Base-by-base conservation (phyloP, 2,888 invertebrate genomes). In the Diplazon laetatorius region DNA sequence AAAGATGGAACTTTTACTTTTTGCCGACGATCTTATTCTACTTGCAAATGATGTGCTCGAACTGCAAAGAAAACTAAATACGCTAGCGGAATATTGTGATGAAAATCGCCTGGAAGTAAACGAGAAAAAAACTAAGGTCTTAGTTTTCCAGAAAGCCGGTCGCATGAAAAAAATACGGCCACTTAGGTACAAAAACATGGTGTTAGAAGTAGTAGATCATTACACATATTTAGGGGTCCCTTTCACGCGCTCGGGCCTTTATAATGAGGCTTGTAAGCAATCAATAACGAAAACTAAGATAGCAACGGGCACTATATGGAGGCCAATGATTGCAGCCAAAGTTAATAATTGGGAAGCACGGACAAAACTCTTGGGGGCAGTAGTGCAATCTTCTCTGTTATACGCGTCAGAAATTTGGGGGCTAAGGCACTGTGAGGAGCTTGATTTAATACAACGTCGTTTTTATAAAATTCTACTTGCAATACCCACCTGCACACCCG, bases 31-130 rank as follows among this genome's bases (percentile, higher is more conserved):
- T 20, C 14, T 75, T 0, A 60, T 71, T 5, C 50, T 75, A 12
- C 12, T 70, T 10, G 30, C 52, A 22, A 35, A 76, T 2, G 35
- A 48, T 10, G 10, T 65, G 1, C n/a, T 71, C 0, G 71, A 71
- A 1, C 22, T 79, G 10, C 79, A 80, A 37, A 16, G 37, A 6
- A 76, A 73, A 44, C 14, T 80, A 6, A 42, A 68, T 9, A 79
- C 66, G 5, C 39, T 71, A 14, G n/a, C 12, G 1, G 12, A 57
- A 30, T 79, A 79, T 37, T 71, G 71, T 12, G 4, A 18, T 30
- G 16, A 22, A 16, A 68, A 60, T 50, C n/a, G 30, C 1, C 25
- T 73, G 0, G 9, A 42, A 35, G 74, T 70, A 2, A 71, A 68
- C 22, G 22, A 10, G 1, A 52, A 18, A 1, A 71, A 66, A 18